Conservation (phyloP, 1,140 invertebrate genomes). For the Nymphalis io region DNA sequence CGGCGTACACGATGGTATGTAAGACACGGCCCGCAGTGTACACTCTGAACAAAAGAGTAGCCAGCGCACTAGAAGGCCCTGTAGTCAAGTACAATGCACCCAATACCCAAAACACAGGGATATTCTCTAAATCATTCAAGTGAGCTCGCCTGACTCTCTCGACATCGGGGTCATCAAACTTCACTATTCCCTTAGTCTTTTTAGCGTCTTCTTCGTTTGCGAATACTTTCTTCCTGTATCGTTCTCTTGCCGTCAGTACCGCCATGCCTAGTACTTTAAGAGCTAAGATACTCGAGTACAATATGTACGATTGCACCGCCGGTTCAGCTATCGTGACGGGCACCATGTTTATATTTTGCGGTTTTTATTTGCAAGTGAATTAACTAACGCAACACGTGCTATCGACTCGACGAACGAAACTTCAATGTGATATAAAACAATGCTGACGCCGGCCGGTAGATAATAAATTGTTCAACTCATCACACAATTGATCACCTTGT, state of each 20-base stretch:
- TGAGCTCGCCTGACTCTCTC: slow-evolving; percentile 84
- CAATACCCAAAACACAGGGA: slow-evolving; percentile 84
- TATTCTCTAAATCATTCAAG: slow-evolving; percentile 89
- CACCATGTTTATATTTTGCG: slow-evolving; percentile 39
- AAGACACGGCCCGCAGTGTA: slow-evolving; percentile 82
- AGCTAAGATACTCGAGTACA: slow-evolving; percentile 78
- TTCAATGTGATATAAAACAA: neutral
- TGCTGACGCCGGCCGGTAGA: neutral
- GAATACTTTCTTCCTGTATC: slow-evolving; percentile 72
- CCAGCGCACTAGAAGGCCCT: slow-evolving; percentile 78
- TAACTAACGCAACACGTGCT: neutral
- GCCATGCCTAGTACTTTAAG: slow-evolving; percentile 80
- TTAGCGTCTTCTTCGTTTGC: slow-evolving; percentile 67
- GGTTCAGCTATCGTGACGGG: slow-evolving; percentile 54
- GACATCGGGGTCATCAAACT: slow-evolving; percentile 79
- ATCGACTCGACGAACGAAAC: neutral
- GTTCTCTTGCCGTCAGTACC: slow-evolving; percentile 67
- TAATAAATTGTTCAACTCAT: too few species aligned
- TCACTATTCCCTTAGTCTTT: slow-evolving; percentile 64
- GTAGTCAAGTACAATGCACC: slow-evolving; percentile 84
- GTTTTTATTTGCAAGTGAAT: neutral
- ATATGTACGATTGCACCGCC: slow-evolving; percentile 73
- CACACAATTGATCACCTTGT: too few species aligned
- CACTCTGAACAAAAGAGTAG: slow-evolving; percentile 82
- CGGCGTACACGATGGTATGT: slow-evolving; percentile 85